Base-by-base conservation (phyloP, 2,888 invertebrate genomes). In the Apamea epomidion region DNA sequence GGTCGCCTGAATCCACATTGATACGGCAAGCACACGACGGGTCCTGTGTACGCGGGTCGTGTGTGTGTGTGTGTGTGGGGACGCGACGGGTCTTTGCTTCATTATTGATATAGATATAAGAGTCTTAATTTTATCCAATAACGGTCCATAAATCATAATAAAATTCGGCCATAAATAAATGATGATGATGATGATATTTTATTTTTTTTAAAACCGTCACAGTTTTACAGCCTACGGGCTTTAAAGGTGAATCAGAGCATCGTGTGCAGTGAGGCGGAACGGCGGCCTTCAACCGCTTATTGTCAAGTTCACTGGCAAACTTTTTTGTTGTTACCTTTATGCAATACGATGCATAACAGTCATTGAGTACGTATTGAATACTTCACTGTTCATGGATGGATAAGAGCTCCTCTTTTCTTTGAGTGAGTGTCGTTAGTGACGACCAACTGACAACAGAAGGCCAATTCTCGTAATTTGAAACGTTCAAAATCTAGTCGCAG, bases 281-380 rank as follows among this genome's bases (percentile, higher is more conserved):
- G 78, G 45, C 29, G 85, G 64, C 87, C 88, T 87, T 85, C 80
- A 83, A 82, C 73, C 16, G 80, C 67, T 72, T 76, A 81, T 67
- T 82, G 84, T 80, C 88, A 89, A 89, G 89, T 89, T 89, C 89
- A 89, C 82, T 84, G 83, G 67, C 83, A 37, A 69, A 79, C 62
- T 54, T 75, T 77, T 87, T 86, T 81, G 62, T 78, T 68, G n/a
- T 48, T 67, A n/a, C 18, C 42, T 67, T 85, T 87, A 86, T 82
- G 81, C 83, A 87, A 85, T 67, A 58, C 62, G 12, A 25, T 78
- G 74, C 78, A 71, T 72, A 72, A 51, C 48, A 58, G 37, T 37
- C 37, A 72, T 74, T 73, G 64, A 69, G 18, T 48, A 72, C 21
- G 0, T 54, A 37, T 42, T 67, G 42, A 58, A 51, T 1, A 18